Evolutionary conservation across 64 coral and sea anemone genomes (phyloP).

Genomic region (Montipora capricornis): DNA sequence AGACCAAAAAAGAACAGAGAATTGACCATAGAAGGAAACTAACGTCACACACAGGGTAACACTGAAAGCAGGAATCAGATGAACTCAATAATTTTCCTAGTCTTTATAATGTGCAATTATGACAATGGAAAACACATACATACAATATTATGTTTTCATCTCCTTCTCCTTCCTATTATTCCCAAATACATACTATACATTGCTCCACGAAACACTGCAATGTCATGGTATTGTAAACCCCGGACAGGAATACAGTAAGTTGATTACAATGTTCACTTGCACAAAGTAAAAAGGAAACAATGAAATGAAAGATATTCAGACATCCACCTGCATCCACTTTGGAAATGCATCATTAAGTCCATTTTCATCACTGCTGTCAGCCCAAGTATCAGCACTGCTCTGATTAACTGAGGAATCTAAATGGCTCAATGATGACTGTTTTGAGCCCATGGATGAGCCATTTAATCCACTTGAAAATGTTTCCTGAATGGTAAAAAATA

Average conservation of each 20-base stretch:
- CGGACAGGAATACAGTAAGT: too few relatives aligned
- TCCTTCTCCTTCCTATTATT: too few relatives aligned
- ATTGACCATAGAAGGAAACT: too few relatives aligned
- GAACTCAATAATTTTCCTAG: neutral
- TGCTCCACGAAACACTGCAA: neutral
- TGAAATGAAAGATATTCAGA: neutral
- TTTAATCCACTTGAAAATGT: slow-evolving; percentile 3
- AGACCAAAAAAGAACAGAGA: too few relatives aligned
- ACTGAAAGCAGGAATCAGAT: neutral
- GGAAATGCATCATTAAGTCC: slow-evolving; percentile 79
- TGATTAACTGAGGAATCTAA: slow-evolving; percentile 12
- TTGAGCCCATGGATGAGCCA: slow-evolving; percentile 5
- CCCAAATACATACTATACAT: too few relatives aligned
- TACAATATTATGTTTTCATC: too few relatives aligned
- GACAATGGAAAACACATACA: too few relatives aligned
- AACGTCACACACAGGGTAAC: neutral
- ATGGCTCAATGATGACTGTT: slow-evolving; percentile 15
- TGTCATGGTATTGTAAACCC: neutral
- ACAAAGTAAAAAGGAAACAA: too few relatives aligned
- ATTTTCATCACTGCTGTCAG: slow-evolving; percentile 28
- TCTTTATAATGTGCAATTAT: too few relatives aligned
- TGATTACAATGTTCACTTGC: too few relatives aligned
- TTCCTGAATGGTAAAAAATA: neutral
- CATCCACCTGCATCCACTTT: slow-evolving; percentile 84
- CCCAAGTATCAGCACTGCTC: slow-evolving; percentile 66